Evolutionary conservation across 2,888 invertebrate species (phyloP).

Genomic region (Hirtodrosophila alboralis): DNA sequence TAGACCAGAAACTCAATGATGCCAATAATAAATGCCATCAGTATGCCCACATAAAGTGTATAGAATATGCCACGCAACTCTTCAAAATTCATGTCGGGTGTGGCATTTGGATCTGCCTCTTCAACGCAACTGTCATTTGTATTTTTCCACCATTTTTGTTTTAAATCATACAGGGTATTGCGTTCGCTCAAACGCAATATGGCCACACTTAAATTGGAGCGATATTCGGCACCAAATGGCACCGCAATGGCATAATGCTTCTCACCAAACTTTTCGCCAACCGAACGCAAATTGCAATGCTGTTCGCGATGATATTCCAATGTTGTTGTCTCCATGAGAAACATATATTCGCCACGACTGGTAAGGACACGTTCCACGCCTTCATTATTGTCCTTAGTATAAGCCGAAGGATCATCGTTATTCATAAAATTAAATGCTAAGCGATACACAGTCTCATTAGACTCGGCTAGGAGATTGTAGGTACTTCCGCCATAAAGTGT

Average conservation of each 20-base stretch:
- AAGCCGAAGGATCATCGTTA: constrained; percentile 91
- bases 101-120: constrained; percentile 52
- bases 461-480: constrained; percentile 93
- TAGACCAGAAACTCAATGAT: constrained; percentile 93
- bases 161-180: constrained; percentile 91
- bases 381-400: constrained; percentile 90
- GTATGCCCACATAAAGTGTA: constrained; percentile 90
- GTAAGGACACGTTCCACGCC: constrained; percentile 92
- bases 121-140: constrained; percentile 84
- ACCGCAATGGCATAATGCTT: constrained; percentile 98
- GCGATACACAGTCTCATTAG: constrained; percentile 93
- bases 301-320: constrained; percentile 95
- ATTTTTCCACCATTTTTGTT: constrained; percentile 96
- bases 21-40: constrained; percentile 90
- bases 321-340: constrained; percentile 97
- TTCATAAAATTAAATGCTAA: constrained; percentile 96
- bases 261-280: constrained; percentile 92
- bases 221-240: constrained; percentile 90
- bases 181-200: constrained; percentile 96
- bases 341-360: constrained; percentile 92
- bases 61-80: constrained; percentile 96
- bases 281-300: constrained; percentile 91
- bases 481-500: constrained; percentile 94
- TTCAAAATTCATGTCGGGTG: constrained; percentile 74
- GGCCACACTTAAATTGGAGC: constrained; percentile 92